Evolutionary conservation across 2,797 vertebrate genomes (phyloP).

Genomic region (Trematomus bernacchii): DNA sequence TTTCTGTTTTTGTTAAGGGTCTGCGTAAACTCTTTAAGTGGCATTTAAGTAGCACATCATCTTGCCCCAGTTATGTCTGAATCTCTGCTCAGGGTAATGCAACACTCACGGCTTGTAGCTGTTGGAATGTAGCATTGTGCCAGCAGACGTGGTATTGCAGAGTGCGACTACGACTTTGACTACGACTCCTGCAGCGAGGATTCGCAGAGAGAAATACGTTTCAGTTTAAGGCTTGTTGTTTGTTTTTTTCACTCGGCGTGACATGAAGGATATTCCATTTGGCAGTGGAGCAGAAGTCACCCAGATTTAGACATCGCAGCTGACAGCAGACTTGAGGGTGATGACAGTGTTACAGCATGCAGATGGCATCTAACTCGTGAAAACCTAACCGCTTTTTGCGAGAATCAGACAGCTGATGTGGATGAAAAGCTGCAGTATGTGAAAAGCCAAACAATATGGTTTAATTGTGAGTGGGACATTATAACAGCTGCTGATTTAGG

Average conservation of each 20-base stretch:
- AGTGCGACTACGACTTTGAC: conserved; percentile 21
- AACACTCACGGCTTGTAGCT: conserved; percentile 56
- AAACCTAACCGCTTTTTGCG: conserved; percentile 52
- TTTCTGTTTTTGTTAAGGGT: conserved; percentile 30
- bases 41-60: conserved; percentile 54
- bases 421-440: conserved; percentile 42
- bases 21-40: conserved; percentile 41
- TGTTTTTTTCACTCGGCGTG: conserved; percentile 3
- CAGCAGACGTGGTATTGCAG: conserved; percentile 32
- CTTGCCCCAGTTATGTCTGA: conserved; percentile 62
- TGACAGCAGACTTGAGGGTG: conserved; percentile 51
- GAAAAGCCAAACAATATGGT: conserved; percentile 27
- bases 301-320: conserved; percentile 68
- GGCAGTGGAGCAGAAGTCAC: conserved; percentile 42
- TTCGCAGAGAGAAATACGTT: conserved; percentile 8
- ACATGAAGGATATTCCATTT: conserved; percentile 47
- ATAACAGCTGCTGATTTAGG: neutral
- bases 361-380: conserved; percentile 65
- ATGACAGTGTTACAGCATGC: conserved; percentile 55
- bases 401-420: conserved; percentile 53
- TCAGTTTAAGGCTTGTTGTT: conserved; percentile 7
- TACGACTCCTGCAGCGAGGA: conserved; percentile 21
- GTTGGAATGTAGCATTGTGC: conserved; percentile 58
- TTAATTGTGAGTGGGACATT: conserved; percentile 6
- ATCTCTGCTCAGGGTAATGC: conserved; percentile 51